phyloP scores from a whole-genome alignment of 2,888 invertebrate genomes.

The Cacoxenus indagator region DNA sequence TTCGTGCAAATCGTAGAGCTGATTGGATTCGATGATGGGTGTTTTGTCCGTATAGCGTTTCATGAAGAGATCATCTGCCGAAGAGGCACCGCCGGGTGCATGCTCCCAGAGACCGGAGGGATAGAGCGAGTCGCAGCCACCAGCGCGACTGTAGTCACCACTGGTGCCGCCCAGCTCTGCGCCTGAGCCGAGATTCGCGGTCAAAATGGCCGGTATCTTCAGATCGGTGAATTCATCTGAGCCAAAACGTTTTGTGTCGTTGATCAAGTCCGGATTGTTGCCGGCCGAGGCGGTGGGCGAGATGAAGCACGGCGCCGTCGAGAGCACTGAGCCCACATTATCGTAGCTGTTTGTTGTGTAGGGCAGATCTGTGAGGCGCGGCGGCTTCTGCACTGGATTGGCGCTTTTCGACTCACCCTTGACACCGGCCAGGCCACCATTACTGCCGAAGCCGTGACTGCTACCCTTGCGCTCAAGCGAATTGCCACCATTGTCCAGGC shows the following conservation, averaged over 20 bases:
- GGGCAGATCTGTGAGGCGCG: conserved; percentile 77
- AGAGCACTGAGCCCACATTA: conserved; percentile 77
- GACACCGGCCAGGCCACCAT: conserved; percentile 17
- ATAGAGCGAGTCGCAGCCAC: conserved; percentile 81
- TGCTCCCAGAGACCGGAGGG: conserved; percentile 85
- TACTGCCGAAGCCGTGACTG: conserved; percentile 26
- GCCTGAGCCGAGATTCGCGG: conserved; percentile 72
- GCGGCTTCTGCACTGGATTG: conserved; percentile 82
- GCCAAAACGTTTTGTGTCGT: conserved; percentile 82
- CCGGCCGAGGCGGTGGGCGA: conserved; percentile 81
- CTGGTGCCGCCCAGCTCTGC: conserved; percentile 74
- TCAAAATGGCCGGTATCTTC: conserved; percentile 64
- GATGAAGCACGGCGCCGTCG: conserved; percentile 78
- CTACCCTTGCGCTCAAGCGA: conserved; percentile 55
- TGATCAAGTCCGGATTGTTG: conserved; percentile 89
- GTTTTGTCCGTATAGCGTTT: conserved; percentile 81
- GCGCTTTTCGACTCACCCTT: conserved; percentile 68
- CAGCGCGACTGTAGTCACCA: conserved; percentile 84
- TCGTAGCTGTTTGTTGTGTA: conserved; percentile 80
- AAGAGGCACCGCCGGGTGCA: conserved; percentile 51
- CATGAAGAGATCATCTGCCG: conserved; percentile 71
- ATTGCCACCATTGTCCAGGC: conserved; percentile 43
- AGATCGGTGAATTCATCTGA: conserved; percentile 72
- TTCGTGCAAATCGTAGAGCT: conserved; percentile 68
- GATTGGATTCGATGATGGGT: conserved; percentile 77